Conservation (phyloP, 2,113 vertebrate species). For the Varanus komodoensis region DNA sequence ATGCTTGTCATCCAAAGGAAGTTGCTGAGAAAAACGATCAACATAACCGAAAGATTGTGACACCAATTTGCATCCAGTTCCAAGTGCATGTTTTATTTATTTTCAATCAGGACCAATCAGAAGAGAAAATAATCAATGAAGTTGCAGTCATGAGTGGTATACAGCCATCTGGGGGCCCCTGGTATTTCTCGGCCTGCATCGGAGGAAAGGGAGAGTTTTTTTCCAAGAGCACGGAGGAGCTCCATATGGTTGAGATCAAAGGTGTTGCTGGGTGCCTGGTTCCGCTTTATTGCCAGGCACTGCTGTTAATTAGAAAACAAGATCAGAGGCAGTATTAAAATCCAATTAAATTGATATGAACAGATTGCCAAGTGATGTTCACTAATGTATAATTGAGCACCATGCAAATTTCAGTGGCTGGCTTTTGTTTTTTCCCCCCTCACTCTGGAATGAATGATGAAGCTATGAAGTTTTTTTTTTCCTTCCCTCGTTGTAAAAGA, state of each 20-base stretch:
- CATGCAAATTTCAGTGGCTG: conserved; percentile 99
- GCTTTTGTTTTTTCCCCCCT: conserved; percentile 91
- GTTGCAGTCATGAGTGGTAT: conserved; percentile 83
- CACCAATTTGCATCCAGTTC: conserved; percentile 85
- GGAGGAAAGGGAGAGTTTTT: conserved; percentile 73
- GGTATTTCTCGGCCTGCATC: conserved; percentile 79
- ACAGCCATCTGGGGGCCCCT: conserved; percentile 90
- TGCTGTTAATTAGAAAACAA: conserved; percentile 99
- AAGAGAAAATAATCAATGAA: conserved; percentile 89
- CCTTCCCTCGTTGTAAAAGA: conserved; percentile 84
- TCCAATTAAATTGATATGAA: conserved; percentile 99
- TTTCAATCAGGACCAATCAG: conserved; percentile 91
- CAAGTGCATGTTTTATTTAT: conserved; percentile 89
- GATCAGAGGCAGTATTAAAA: conserved; percentile 99
- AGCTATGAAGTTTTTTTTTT: conserved; percentile 90
- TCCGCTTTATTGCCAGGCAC: conserved; percentile 99
- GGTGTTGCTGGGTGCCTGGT: conserved; percentile 99
- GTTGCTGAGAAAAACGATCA: conserved; percentile 84
- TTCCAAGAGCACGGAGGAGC: conserved; percentile 87
- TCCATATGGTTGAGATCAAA: conserved; percentile 99
- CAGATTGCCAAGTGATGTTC: conserved; percentile 93
- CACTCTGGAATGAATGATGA: conserved; percentile 92
- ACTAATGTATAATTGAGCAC: conserved; percentile 98
- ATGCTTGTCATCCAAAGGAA: conserved; percentile 74
- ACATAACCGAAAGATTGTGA: conserved; percentile 78